Evolutionary conservation across 2,888 invertebrate genomes (phyloP), one percentile per base, ranked within the genome.

Genomic region (Galeruca laticollis): DNA sequence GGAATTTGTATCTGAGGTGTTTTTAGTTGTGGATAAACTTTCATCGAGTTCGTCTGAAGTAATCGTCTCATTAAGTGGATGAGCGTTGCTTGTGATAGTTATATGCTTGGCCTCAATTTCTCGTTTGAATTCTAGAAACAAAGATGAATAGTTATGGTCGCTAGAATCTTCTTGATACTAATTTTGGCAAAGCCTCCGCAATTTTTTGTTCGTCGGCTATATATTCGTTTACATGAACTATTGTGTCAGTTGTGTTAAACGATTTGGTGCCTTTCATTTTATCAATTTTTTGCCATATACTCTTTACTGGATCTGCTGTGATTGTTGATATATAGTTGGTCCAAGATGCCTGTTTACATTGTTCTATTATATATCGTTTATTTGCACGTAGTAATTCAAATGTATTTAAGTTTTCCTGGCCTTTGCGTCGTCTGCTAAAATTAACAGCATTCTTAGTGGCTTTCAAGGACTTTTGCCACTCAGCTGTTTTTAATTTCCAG

Each of bases 301-400:
- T 40, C 3, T 40, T 40, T 13, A 40, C 40, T 11, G 40, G 40
- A 26, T 15, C 31, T 56, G 31, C 33, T 10, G 35, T 59, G 59
- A 59, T 59, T 11, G 35, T 20, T 13, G 56, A 56, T n/a, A 56
- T 13, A 15, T 56, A 56, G 1, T 56, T 56, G 9, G n/a, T 31
- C 56, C 56, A 59, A 31, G 59, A 59, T n/a, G 21, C 31, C 8
- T 59, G 13, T 59, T 59, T 59, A 13, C 11, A 37, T 35, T 59
- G 59, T 35, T 59, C 15, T 6, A 59, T 35, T 59, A 59, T 6
- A 35, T 18, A 59, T 59, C 33, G 13, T 31, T 11, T 59, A 37
- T 40, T 21, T n/a, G 59, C 37, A 20, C 59, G 15, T n/a, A 35
- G 35, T 20, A 18, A 11, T 59, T 59, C n/a, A 9, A 59, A 59